Conservation (phyloP, 1,140 invertebrate species). For the Rhysida immarginata region DNA sequence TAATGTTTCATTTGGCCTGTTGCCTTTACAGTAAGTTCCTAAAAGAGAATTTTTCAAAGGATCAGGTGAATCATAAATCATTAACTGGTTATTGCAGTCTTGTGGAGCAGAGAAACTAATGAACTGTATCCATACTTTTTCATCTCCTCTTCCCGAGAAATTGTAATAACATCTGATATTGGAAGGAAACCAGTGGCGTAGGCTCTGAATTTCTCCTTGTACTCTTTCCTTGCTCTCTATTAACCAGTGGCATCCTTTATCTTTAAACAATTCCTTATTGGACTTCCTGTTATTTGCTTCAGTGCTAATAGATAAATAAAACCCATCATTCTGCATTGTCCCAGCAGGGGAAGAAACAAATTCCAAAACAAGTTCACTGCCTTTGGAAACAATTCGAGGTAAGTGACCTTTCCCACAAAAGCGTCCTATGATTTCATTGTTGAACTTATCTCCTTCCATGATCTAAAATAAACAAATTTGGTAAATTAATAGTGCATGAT, state of each 20-base stretch:
- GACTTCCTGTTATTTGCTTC: not conserved
- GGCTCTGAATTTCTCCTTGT: slow-evolving; percentile 34
- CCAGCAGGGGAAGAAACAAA: slow-evolving; percentile 75
- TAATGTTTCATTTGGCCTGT: slow-evolving; percentile 1
- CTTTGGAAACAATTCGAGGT: slow-evolving; percentile 21
- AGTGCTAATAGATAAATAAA: slow-evolving; percentile 47
- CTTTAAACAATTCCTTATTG: not conserved
- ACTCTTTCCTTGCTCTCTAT: not conserved
- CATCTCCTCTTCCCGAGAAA: slow-evolving; percentile 57
- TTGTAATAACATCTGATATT: slow-evolving; percentile 79
- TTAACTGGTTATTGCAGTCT: not conserved
- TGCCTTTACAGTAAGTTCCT: not conserved
- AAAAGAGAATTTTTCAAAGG: not conserved
- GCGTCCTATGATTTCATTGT: not conserved
- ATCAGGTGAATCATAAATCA: not conserved
- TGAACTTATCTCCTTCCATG: not conserved
- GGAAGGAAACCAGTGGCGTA: slow-evolving; percentile 81
- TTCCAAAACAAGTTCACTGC: slow-evolving; percentile 73
- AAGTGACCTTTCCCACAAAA: slow-evolving; percentile 6
- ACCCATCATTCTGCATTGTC: slow-evolving; percentile 74
- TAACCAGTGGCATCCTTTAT: slow-evolving; percentile 1
- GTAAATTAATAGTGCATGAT: no score
- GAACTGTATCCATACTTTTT: slow-evolving; percentile 6
- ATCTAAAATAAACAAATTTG: no score
- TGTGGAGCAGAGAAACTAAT: not conserved